These are phyloP conservation scores for Hafferia zeledoni DNA, from an alignment of 2,797 vertebrate genomes.

Conservation along the genomic window DNA sequence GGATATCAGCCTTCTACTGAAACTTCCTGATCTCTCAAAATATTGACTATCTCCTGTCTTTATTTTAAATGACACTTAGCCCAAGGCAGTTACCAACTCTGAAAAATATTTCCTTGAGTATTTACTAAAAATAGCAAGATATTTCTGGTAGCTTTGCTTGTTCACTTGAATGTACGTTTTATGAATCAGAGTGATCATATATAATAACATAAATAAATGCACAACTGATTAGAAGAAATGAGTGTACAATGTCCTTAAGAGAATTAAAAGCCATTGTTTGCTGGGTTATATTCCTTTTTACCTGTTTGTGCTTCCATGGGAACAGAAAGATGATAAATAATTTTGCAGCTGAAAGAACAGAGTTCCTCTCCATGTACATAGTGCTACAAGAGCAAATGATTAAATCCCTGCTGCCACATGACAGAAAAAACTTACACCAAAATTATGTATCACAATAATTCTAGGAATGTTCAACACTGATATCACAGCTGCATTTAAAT, in stretches of 20 bases:
- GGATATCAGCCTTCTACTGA: neutral
- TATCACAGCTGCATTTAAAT: neutral
- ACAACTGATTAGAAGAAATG: neutral
- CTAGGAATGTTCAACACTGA: neutral
- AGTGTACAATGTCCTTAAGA: neutral
- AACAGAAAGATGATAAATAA: neutral
- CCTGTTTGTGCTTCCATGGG: neutral
- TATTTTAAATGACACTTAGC: neutral
- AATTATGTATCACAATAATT: neutral
- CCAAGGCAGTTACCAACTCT: neutral
- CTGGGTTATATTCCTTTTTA: neutral
- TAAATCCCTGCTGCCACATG: neutral
- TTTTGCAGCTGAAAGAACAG: neutral
- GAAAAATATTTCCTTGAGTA: neutral
- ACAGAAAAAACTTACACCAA: neutral
- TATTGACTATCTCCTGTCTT: neutral
- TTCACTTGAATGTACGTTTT: neutral
- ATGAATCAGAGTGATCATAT: neutral
- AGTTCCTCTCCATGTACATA: neutral
- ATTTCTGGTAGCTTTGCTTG: neutral
- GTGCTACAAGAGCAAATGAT: neutral
- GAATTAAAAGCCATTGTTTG: neutral
- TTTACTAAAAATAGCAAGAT: neutral
- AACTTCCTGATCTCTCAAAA: neutral
- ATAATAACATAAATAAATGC: neutral